Percentiles rank a stretch among this genome's conserved stretches.
Conservation (phyloP, 2,888 invertebrate genomes). For the Tiphia femorata region DNA sequence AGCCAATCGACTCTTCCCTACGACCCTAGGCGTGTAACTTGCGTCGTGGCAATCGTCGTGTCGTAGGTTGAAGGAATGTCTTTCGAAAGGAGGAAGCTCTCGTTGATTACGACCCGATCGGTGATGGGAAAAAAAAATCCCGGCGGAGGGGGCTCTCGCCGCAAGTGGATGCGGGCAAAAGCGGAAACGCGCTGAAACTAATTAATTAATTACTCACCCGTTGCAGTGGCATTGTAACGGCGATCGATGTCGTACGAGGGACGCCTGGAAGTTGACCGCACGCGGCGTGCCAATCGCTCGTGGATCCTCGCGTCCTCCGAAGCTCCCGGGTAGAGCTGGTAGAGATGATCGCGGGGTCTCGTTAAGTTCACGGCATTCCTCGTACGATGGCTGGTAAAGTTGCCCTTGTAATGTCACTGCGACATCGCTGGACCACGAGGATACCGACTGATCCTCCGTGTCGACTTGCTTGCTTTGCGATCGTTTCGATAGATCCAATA, state of each 20-base stretch:
- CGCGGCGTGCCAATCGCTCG: neutral
- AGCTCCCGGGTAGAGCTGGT: too few relatives aligned
- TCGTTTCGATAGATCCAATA: conserved; percentile 28
- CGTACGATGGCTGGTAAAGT: conserved; percentile 22
- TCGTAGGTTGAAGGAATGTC: too few relatives aligned
- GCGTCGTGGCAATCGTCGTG: neutral
- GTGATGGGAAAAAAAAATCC: neutral
- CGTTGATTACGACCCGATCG: neutral
- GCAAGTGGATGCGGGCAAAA: too few relatives aligned
- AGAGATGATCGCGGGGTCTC: too few relatives aligned
- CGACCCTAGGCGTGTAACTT: neutral
- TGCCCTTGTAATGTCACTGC: conserved; percentile 35
- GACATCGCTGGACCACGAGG: conserved; percentile 29
- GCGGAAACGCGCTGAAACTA: neutral
- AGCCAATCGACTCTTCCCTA: neutral
- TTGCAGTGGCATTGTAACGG: conserved; percentile 37
- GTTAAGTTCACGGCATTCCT: conserved; percentile 11
- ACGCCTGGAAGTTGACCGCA: conserved; percentile 1
- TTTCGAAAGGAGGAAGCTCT: neutral
- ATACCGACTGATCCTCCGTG: conserved; percentile 30
- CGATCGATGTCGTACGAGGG: conserved; percentile 21
- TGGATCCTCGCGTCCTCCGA: too few relatives aligned
- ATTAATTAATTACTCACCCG: neutral
- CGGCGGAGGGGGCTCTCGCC: neutral
- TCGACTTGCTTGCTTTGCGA: conserved; percentile 28